Percentiles rank a stretch among this genome's conserved stretches.
These are phyloP conservation scores for Phyllostomus discolor DNA, from an alignment of 2,113 vertebrate species.

Conservation along the genomic window DNA sequence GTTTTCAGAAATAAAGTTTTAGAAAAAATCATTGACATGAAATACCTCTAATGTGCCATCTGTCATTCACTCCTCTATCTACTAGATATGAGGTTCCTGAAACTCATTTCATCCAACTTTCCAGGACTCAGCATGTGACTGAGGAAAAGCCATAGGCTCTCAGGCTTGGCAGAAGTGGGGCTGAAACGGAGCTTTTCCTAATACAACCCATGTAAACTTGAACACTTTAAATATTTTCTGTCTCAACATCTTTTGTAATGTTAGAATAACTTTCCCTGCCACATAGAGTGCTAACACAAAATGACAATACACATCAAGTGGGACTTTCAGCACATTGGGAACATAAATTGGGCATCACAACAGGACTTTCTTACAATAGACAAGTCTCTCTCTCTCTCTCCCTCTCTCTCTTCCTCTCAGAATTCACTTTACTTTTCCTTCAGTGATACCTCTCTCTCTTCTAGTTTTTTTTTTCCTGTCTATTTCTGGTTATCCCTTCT, in stretches of 20 bases:
- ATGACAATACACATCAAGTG: too few species aligned
- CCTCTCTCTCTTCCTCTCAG: not conserved
- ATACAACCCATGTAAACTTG: not conserved
- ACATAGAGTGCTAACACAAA: not conserved
- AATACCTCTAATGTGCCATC: not conserved
- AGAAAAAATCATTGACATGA: not conserved
- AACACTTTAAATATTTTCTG: not conserved
- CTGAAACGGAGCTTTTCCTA: not conserved
- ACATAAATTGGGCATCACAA: not conserved
- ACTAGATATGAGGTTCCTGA: not conserved
- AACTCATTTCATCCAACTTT: not conserved
- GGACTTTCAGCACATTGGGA: rapidly evolving
- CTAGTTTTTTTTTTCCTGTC: not conserved
- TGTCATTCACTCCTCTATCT: not conserved
- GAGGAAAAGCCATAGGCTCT: not conserved
- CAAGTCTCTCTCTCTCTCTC: not conserved
- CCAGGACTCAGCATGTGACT: not conserved
- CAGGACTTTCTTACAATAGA: not conserved
- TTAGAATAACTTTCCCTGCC: not conserved
- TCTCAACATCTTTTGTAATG: not conserved
- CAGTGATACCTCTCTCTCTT: not conserved
- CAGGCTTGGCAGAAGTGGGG: not conserved
- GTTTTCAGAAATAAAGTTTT: not conserved
- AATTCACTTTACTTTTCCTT: not conserved
- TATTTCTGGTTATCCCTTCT: not conserved